Percentiles rank a stretch among this genome's conserved stretches.
Evolutionary conservation across 1,140 invertebrate genomes (phyloP).

Genomic region (Oreohelix idahoensis): DNA sequence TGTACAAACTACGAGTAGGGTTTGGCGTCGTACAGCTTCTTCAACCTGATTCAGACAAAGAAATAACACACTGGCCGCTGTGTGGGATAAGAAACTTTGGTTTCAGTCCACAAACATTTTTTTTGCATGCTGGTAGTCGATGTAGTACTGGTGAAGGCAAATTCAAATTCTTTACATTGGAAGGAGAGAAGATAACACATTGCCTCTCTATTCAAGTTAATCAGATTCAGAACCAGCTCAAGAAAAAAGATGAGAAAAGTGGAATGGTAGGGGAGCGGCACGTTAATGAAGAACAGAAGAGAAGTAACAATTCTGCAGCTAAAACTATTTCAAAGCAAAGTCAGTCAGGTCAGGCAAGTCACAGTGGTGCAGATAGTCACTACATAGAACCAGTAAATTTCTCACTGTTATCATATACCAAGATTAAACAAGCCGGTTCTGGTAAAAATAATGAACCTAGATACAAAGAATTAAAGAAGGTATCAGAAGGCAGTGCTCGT

Average conservation of each 20-base stretch:
- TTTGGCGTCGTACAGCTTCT: background rate
- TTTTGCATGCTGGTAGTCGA: background rate
- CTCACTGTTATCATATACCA: background rate
- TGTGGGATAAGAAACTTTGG: background rate
- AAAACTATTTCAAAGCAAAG: too few relatives aligned
- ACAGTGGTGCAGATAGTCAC: background rate
- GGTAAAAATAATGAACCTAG: background rate
- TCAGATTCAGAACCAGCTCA: background rate
- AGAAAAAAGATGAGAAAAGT: background rate
- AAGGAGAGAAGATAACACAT: background rate
- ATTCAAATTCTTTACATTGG: background rate
- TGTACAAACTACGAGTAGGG: background rate
- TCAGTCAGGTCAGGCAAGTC: too few relatives aligned
- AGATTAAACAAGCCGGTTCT: background rate
- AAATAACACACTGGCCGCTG: background rate
- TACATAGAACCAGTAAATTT: background rate
- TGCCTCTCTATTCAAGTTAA: background rate
- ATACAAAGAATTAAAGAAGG: background rate
- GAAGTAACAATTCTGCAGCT: background rate
- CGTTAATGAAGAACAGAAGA: background rate
- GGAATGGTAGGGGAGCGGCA: background rate
- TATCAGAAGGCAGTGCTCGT: background rate
- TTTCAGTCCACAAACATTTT: background rate
- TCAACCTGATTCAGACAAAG: background rate
- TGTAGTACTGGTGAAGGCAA: slow-evolving; percentile 1